These are phyloP conservation scores for Carettochelys insculpta DNA, from an alignment of 2,113 vertebrate genomes.

Conservation along the genomic window DNA sequence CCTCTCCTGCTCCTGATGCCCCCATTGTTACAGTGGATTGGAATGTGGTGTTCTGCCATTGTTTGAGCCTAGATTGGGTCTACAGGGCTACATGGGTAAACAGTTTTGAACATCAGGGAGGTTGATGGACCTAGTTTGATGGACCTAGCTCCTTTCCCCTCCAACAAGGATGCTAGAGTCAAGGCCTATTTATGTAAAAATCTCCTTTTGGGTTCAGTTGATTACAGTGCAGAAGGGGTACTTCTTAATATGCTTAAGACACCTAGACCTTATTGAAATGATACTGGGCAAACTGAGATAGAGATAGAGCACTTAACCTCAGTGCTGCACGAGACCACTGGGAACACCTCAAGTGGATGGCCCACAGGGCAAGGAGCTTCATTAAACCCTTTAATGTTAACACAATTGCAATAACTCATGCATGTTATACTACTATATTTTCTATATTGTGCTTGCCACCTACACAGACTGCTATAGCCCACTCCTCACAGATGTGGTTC, in stretches of 20 bases:
- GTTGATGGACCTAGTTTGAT: too few relatives aligned
- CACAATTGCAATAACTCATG: accelerated
- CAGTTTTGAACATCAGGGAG: too few relatives aligned
- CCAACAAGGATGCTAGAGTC: too few relatives aligned
- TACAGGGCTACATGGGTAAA: too few relatives aligned
- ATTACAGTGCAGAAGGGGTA: neutral
- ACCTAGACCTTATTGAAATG: neutral
- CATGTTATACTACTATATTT: neutral
- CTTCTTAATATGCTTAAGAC: neutral
- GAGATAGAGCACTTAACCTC: neutral
- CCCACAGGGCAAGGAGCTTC: neutral
- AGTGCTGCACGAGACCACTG: neutral
- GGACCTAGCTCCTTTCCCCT: too few relatives aligned
- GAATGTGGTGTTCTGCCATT: too few relatives aligned
- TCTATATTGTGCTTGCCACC: neutral
- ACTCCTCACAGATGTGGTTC: neutral
- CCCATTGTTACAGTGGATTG: too few relatives aligned
- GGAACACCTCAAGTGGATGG: neutral
- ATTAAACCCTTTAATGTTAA: neutral
- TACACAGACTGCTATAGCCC: neutral
- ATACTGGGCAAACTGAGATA: neutral
- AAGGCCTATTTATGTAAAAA: too few relatives aligned
- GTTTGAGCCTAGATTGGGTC: too few relatives aligned
- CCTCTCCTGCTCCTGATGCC: too few relatives aligned
- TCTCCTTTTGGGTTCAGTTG: neutral